Conservation (phyloP, 2,888 invertebrate genomes). For the Chrysolina oricalcia region DNA sequence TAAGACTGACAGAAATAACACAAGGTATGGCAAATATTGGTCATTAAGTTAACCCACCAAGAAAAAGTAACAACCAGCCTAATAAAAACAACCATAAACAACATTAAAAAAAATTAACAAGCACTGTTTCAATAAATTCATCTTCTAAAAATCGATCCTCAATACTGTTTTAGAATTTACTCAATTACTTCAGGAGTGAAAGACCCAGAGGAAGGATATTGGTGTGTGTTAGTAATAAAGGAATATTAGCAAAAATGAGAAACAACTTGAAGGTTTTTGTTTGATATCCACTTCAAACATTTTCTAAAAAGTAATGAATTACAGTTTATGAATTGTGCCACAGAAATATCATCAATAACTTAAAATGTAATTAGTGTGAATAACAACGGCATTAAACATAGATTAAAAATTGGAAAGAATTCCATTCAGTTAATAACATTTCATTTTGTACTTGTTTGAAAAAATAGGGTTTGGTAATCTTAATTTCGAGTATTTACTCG, state of each 20-base stretch:
- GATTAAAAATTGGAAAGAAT: not conserved
- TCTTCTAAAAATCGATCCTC: too few relatives aligned
- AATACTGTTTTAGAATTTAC: too few relatives aligned
- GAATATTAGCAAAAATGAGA: constrained; percentile 13
- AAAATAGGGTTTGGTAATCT: too few relatives aligned
- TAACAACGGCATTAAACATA: not conserved
- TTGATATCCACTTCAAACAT: not conserved
- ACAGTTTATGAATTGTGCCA: not conserved
- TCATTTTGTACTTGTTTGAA: not conserved
- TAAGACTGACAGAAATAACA: too few relatives aligned
- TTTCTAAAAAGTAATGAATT: not conserved
- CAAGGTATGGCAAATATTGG: too few relatives aligned
- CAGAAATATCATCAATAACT: not conserved
- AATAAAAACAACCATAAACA: too few relatives aligned
- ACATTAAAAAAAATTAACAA: too few relatives aligned
- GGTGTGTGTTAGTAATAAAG: constrained; percentile 3
- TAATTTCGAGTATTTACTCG: too few relatives aligned
- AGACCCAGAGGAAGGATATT: constrained; percentile 4
- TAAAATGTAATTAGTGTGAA: too few relatives aligned
- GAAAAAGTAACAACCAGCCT: too few relatives aligned
- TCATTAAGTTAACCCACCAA: too few relatives aligned
- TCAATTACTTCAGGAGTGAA: constrained; percentile 14
- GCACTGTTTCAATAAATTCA: too few relatives aligned
- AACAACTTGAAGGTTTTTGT: not conserved
- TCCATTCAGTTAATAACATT: not conserved